Percentiles rank a stretch among this genome's conserved stretches.
Conservation (phyloP, 2,888 invertebrate genomes). For the Deilephila porcellus region DNA sequence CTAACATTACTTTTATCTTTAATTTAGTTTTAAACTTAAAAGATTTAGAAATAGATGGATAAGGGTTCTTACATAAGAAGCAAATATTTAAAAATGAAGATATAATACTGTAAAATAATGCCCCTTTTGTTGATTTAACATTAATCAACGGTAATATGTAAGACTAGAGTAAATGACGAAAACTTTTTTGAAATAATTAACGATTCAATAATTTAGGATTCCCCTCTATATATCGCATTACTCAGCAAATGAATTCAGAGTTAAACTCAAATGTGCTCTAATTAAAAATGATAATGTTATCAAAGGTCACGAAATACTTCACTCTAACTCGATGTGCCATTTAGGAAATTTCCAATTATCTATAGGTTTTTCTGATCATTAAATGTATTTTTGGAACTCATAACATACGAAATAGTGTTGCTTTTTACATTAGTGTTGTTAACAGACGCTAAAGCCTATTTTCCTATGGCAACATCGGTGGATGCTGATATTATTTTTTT, state of each 20-base stretch:
- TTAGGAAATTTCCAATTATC: conserved; percentile 1
- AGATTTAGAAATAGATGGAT: too few relatives aligned
- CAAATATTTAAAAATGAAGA: too few relatives aligned
- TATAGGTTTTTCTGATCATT: not conserved
- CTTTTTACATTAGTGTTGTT: not conserved
- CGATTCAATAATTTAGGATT: not conserved
- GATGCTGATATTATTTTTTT: too few relatives aligned
- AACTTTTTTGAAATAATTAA: not conserved
- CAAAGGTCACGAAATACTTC: not conserved
- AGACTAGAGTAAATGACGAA: too few relatives aligned
- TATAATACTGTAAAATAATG: too few relatives aligned
- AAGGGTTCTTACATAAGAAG: too few relatives aligned
- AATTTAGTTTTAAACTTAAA: too few relatives aligned
- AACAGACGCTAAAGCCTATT: too few relatives aligned
- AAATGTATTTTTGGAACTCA: not conserved
- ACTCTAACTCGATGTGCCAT: not conserved
- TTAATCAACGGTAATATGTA: too few relatives aligned
- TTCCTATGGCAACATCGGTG: too few relatives aligned
- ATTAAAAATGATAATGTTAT: conserved; percentile 9
- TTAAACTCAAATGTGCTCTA: not conserved
- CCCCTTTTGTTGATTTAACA: too few relatives aligned
- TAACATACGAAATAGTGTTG: not conserved
- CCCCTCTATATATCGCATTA: not conserved
- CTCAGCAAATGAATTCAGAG: not conserved
- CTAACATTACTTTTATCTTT: too few relatives aligned